A percentile compares a stretch with the other conserved stretches of the same genome.
phyloP scores from a whole-genome alignment of 2,113 vertebrate genomes.

The Tragelaphus scriptus region DNA sequence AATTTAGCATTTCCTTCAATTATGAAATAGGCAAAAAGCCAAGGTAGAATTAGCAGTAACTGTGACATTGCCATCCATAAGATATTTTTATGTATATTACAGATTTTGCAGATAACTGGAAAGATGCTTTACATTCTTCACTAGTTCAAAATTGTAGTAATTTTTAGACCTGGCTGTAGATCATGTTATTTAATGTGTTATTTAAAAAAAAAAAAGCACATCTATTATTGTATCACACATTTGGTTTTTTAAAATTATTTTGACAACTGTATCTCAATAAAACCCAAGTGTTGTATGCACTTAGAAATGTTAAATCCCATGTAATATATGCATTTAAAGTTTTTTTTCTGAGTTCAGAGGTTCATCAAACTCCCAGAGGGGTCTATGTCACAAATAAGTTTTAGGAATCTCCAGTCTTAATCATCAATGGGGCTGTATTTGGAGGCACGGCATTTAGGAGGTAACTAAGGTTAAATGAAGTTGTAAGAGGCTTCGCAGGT shows the following conservation, averaged over 20 bases:
- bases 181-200: neutral
- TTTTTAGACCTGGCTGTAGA: neutral
- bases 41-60: neutral
- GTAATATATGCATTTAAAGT: neutral
- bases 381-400: neutral
- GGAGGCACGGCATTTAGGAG: neutral
- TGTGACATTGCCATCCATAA: neutral
- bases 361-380: neutral
- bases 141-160: neutral
- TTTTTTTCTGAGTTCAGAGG: neutral
- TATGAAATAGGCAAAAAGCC: neutral
- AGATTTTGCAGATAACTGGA: neutral
- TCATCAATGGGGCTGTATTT: neutral
- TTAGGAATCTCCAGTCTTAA: neutral
- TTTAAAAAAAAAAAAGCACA: neutral
- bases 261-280: neutral
- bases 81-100: neutral
- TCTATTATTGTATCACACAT: neutral
- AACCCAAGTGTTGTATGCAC: neutral
- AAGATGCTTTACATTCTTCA: neutral
- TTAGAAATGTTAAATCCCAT: neutral
- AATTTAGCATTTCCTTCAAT: neutral
- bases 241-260: neutral
- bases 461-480: neutral
- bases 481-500: neutral